These are phyloP conservation scores for Ctenomys sociabilis DNA, from an alignment of 2,113 vertebrate species.

Conservation along the genomic window DNA sequence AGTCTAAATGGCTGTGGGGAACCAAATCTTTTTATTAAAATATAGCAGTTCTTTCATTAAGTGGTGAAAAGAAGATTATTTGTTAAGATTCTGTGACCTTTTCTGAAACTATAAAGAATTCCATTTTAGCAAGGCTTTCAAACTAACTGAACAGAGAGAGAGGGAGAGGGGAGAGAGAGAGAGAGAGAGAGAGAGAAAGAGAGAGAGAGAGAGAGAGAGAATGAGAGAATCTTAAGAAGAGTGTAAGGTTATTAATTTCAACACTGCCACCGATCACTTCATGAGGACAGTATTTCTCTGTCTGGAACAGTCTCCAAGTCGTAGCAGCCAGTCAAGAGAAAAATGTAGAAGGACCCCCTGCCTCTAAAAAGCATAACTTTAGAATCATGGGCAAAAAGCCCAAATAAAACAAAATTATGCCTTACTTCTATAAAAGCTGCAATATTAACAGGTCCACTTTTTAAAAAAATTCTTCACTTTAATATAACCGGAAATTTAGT, in stretches of 20 bases:
- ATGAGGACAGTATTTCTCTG: not conserved
- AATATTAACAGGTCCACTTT: slow-evolving; percentile 32
- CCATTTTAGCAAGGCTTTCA: slow-evolving; percentile 61
- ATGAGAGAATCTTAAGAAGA: slow-evolving; percentile 31
- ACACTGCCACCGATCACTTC: not conserved
- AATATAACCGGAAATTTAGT: slow-evolving; percentile 31
- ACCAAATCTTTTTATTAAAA: slow-evolving; percentile 67
- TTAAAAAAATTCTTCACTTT: not conserved
- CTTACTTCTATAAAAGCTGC: not conserved
- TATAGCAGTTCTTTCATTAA: slow-evolving; percentile 55
- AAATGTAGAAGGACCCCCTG: not conserved
- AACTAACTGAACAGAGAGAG: slow-evolving; percentile 19
- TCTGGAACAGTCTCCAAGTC: not conserved
- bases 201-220: too few relatives aligned
- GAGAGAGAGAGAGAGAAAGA: too few relatives aligned
- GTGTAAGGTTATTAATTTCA: slow-evolving; percentile 22
- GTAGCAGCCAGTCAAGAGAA: not conserved
- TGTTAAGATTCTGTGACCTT: slow-evolving; percentile 66
- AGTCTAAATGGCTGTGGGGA: not conserved
- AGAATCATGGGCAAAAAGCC: slow-evolving; percentile 8
- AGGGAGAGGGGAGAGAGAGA: too few relatives aligned
- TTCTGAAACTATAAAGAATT: slow-evolving; percentile 55
- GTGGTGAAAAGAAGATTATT: slow-evolving; percentile 52
- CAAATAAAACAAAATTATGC: not conserved
- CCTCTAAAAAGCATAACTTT: not conserved